Base-by-base conservation (phyloP, 2,888 invertebrate species). In the Cosmopolites sordidus region DNA sequence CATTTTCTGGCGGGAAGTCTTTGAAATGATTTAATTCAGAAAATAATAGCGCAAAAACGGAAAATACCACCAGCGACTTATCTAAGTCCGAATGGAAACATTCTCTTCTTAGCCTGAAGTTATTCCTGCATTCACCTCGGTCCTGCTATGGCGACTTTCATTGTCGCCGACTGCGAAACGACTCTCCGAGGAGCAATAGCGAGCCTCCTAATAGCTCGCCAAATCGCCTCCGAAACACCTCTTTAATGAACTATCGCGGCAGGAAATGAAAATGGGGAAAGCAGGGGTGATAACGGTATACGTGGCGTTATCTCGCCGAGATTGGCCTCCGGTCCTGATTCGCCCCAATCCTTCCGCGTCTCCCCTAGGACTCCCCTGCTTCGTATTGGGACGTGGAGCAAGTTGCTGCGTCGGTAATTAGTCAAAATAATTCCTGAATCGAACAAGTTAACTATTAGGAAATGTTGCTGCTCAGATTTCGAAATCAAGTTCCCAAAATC, bases 201-300 rank as follows among this genome's bases (percentile, higher is more conserved):
- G 66, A 73, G 71, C 78, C 78, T 78, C 79, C 81, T 81, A 82
- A 82, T 82, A 80, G 81, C 81, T 78, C 77, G 77, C 79, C 79
- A 80, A 82, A 82, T 82, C 80, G 82, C 81, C 79, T 79, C 76
- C 77, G 80, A 81, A 83, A 83, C 82, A 83, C 82, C 82, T 83
- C 82, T 83, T 83, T 83, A 83, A 83, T 83, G 83, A 83, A 82
- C 83, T 82, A 75, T 75, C 71, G 75, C 72, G 72, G 71, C 71
- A 72, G 74, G 74, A 75, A 75, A 75, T 75, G 75, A 75, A 75
- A 73, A 73, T 72, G 69, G 74, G 73, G 73, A 68, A 66, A 67
- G 68, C 64, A 22, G 22, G 22, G 22, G 22, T 8, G 22, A 22
- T 22, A 49, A 59, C 58, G 59, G 61, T 60, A 63, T 60, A 64